Evolutionary conservation across 1,140 invertebrate genomes (phyloP).

Genomic region (Cydia strobilella): DNA sequence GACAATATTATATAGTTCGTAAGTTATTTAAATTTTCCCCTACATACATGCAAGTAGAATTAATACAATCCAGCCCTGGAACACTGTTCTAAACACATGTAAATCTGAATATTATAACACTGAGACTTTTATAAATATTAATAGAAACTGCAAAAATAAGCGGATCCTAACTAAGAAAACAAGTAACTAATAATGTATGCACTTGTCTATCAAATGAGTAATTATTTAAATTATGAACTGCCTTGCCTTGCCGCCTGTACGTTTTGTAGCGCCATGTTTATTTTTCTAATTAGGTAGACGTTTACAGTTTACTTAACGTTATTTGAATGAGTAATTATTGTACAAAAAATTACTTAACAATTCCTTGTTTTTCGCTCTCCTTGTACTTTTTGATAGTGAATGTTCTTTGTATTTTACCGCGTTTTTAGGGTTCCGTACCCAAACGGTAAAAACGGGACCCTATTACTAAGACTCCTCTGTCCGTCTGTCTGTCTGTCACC

Average conservation of each 20-base stretch:
- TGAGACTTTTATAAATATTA: background rate
- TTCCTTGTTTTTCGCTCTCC: background rate
- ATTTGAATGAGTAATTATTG: constrained; percentile 4
- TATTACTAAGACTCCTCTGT: too few species aligned
- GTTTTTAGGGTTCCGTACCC: too few species aligned
- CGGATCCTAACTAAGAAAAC: background rate
- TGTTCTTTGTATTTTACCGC: too few species aligned
- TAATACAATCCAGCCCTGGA: background rate
- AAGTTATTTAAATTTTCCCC: too few species aligned
- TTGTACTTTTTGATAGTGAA: background rate
- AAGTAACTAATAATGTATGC: constrained; percentile 1
- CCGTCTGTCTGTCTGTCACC: too few species aligned
- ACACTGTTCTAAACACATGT: background rate
- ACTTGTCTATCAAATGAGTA: constrained; percentile 8
- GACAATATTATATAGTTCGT: too few species aligned
- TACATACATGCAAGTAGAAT: too few species aligned
- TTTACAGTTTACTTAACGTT: constrained; percentile 17
- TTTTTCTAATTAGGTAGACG: constrained; percentile 3
- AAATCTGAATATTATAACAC: background rate
- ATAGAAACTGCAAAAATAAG: background rate
- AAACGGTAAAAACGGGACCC: too few species aligned
- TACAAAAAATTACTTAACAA: background rate
- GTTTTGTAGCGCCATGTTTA: constrained; percentile 9
- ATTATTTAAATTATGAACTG: constrained; percentile 10
- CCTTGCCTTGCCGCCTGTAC: background rate